Evolutionary conservation across 2,888 invertebrate species (phyloP).

Genomic region (Chelonus formosanus): DNA sequence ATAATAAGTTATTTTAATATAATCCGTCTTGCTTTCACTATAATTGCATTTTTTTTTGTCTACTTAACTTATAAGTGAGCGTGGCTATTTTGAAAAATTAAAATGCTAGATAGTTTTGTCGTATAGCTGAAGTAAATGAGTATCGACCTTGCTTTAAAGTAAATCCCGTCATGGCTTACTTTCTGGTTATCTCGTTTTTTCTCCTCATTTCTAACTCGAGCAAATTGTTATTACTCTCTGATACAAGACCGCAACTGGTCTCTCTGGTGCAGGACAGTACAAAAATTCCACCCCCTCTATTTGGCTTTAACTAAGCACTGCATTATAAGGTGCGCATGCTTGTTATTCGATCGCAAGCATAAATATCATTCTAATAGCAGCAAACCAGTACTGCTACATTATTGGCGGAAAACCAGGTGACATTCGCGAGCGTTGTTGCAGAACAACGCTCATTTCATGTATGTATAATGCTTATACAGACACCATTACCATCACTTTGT

Average conservation of each 20-base stretch:
- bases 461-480: no score
- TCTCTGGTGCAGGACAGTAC: conserved; percentile 1
- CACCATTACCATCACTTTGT: no score
- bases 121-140: background rate
- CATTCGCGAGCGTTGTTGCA: conserved; percentile 39
- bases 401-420: conserved; percentile 39
- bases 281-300: conserved; percentile 17
- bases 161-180: conserved; percentile 16
- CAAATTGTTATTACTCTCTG: background rate
- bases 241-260: conserved; percentile 13
- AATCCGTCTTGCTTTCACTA: no score
- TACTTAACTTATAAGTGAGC: no score
- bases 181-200: conserved; percentile 21
- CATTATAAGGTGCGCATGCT: conserved; percentile 3
- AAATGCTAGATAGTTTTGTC: background rate
- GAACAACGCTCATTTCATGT: conserved; percentile 32
- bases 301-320: no score
- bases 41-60: no score
- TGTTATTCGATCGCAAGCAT: conserved; percentile 32
- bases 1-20: no score
- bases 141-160: conserved; percentile 25
- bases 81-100: background rate
- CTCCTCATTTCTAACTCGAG: conserved; percentile 23
- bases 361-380: conserved; percentile 37
- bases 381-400: conserved; percentile 13